Evolutionary conservation across 2,888 invertebrate species (phyloP), one percentile per base, ranked within the genome.

Genomic region (Diadegma fenestrale): DNA sequence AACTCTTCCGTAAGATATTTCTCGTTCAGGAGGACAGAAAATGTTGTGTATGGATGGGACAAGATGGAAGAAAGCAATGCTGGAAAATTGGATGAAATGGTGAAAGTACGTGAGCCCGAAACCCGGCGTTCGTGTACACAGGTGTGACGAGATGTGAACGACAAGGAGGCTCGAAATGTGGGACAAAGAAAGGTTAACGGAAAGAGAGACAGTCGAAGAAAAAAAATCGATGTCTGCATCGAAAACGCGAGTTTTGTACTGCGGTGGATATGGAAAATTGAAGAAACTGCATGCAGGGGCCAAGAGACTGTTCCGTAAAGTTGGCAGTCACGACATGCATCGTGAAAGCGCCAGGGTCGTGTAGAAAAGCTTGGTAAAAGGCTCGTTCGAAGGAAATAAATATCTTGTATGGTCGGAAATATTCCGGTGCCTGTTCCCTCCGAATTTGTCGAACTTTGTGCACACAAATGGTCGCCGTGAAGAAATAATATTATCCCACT

Each of bases 321-420:
- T 82, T 82, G 82, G 85, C 80, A 82, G 66, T 80, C 82, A 61
- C 33, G 48, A 76, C 78, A 51, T 82, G 80, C 71, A 80, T 69
- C 68, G 30, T 45, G 71, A 63, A 61, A 63, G 64, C 22, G 68
- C 61, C 72, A 48, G 63, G 58, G 63, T 72, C 61, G 68, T 72
- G 72, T 76, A 63, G 68, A 75, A 80, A 43, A 41, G 66, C 61
- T 82, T 12, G 66, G 22, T 63, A 76, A 68, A 75, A 17, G 76
- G 69, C 78, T 75, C 41, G 54, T 79, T 68, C 71, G 76, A 69
- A 33, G 26, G 45, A 69, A 73, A 69, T n/a, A 30, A 41, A 64
- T 22, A 43, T 37, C n/a, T 71, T 33, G 41, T 22, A 69, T 41
- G 51, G 61, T 54, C 58, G 80, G 30, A 72, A 72, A 66, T 71